Evolutionary conservation across 2,797 vertebrate genomes (phyloP), one percentile per base, ranked within the genome.

Genomic region (Acanthornis magna): DNA sequence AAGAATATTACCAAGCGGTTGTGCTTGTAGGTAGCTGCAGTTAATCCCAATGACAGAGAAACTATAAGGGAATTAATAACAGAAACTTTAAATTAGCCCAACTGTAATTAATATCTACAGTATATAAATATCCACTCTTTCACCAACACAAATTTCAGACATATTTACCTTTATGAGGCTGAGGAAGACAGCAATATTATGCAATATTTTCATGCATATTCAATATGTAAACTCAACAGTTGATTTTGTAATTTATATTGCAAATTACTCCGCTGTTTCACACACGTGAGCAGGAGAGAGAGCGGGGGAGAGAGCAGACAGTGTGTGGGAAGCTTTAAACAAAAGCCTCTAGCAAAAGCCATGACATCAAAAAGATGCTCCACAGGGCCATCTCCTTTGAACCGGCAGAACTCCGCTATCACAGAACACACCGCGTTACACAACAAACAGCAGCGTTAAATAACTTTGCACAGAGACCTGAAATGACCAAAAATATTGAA

Each of bases 81-180:
- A 90, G 95, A 95, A 96, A 94, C 91, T 96, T 96, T 93, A 85
- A 96, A 97, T 97, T 95, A 97, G 85, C 85, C 74, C 74, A 95
- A 63, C 48, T 84, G 91, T 96, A 97, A 97, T 97, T 97, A 97
- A 95, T 97, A 96, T 85, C 93, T 88, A 81, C 32, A 36, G 85
- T 90, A 45, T 85, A 93, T 96, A 96, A 97, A 96, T 96, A 96
- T 26, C 75, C 40, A 60, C 48, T 95, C 75, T 96, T 92, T 86
- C 72, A 80, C 71, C 74, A 89, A 79, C 85, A 96, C 53, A 74
- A 70, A 97, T 82, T 95, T 91, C 68, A 93, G 94, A 32, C 42
- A 27, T 96, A 92, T 96, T 96, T 97, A 91, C 95, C 95, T 96
- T 62, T 93, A 92, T 92, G 60, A 81, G 66, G 25, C 73, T 80